Percentiles rank a stretch among this genome's conserved stretches.
Conservation (phyloP, 2,888 invertebrate species). For the Rotaria magnacalcarata region DNA sequence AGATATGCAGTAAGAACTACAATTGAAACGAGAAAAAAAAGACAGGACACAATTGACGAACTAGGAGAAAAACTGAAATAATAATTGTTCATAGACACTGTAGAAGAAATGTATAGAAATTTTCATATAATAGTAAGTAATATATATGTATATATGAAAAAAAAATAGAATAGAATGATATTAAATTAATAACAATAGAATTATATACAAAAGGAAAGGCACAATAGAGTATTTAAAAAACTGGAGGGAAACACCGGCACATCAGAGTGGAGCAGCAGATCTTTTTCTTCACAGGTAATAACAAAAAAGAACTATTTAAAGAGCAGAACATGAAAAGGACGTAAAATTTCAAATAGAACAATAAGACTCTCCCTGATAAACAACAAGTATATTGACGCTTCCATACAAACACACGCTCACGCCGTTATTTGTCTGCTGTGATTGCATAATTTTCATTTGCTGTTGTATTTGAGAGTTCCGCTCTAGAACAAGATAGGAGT, state of each 20-base stretch:
- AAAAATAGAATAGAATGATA: conserved; percentile 1
- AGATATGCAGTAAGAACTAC: too few relatives aligned
- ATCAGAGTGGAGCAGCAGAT: background rate
- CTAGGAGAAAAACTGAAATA: too few relatives aligned
- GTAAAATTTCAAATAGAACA: background rate
- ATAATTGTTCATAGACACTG: too few relatives aligned
- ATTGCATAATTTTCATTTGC: background rate
- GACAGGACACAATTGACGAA: too few relatives aligned
- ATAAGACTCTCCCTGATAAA: background rate
- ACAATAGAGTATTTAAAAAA: background rate
- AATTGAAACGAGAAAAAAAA: too few relatives aligned
- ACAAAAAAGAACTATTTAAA: background rate
- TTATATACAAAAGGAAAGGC: background rate
- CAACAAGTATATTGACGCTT: background rate
- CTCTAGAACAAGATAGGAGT: background rate
- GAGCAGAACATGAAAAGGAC: background rate
- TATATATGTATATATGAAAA: background rate
- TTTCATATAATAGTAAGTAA: too few relatives aligned
- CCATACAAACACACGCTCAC: background rate
- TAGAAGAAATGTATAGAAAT: too few relatives aligned
- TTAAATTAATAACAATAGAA: background rate
- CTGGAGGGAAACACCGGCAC: background rate
- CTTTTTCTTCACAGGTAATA: conserved; percentile 2
- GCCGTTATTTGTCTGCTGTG: background rate
- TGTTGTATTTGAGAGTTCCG: conserved; percentile 2